Evolutionary conservation across 2,797 vertebrate species (phyloP), one percentile per base, ranked within the genome.

Genomic region (Ficedula albicollis): DNA sequence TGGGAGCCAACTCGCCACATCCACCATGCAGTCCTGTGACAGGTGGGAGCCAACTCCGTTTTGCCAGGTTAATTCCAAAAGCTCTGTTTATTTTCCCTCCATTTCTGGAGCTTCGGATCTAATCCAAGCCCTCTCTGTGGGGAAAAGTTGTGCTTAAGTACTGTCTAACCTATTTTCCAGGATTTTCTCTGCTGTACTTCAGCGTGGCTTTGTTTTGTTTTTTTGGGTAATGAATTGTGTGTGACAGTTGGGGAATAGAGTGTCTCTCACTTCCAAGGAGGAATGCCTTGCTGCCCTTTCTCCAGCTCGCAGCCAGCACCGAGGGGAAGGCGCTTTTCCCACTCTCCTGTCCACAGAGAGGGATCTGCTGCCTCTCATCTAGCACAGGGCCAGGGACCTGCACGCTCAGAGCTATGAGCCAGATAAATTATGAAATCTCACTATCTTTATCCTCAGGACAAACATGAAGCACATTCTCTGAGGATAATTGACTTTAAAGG

Each of bases 401-500:
- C 68, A 48, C 0, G 0, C 75, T 55, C 58, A 55, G 68, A 67
- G 60, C 21, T 19, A 83, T 15, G 11, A 92, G 54, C 64, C 75
- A 74, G 68, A 91, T 66, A 89, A 89, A 90, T 86, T 66, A 90
- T 56, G 39, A 76, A 92, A 81, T 49, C 39, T 62, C 10, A 3
- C 73, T 92, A 11, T 49, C 54, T 92, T 89, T 89, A 77, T 90
- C 72, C 68, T 89, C 75, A 78, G 89, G 73, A 83, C 72, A 94
- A 90, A 90, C 43, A 75, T 44, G 84, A 92, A 83, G 66, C 59
- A 69, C 69, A 38, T 78, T 91, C 82, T 83, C 54, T 87, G 73
- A 91, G 43, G 58, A 81, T 75, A 91, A 73, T 4, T 76, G 79
- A 80, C 91, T 96, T 95, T 86, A 91, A 94, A 96, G 69, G n/a